Base-by-base conservation (phyloP, 2,797 vertebrate species). In the Florisuga fusca region DNA sequence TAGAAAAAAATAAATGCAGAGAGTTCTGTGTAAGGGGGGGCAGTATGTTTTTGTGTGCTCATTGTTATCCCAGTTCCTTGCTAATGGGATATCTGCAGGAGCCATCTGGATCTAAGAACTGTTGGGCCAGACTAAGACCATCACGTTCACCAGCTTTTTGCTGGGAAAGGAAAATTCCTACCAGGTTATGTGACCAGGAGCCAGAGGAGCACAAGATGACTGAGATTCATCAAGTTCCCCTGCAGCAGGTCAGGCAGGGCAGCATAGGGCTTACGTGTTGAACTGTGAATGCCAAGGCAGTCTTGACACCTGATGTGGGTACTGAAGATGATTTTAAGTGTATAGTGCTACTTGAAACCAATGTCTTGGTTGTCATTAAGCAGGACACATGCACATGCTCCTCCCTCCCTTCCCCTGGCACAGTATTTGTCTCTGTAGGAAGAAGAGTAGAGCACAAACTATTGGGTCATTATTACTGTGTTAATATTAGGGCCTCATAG, bases 121-220 rank as follows among this genome's bases (percentile, higher is more conserved):
- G 84, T 69, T 66, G 38, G 9, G 43, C 33, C 27, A 53, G 14
- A 26, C 34, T 55, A 61, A 75, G n/a, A 19, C 45, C 19, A 38
- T 12, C n/a, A 41, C 15, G 23, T 78, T 79, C 12, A 66, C 10
- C 38, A 55, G 1, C 0, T 15, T 59, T 71, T 71, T 41, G 1
- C 38, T 79, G 38, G 33, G 59, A 57, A 90, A 82, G 25, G 22
- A 63, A 76, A 51, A 79, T 17, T 55, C 6, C 15, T 72, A 12
- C 9, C n/a, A 31, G 29, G 10, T 15, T 7, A 1, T 31, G 15
- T 62, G 53, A 55, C n/a, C 15, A 33, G 53, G 48, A 84, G 21
- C 3, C 55, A 71, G 26, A 68, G 43, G 17, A 77, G 19, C 14
- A 48, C 20, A 23, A 14, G 22, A 43, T 61, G 29, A 10, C 23